Evolutionary conservation across 2,113 vertebrate genomes (phyloP), one percentile per base, ranked within the genome.

Genomic region (Glareola pratincola): DNA sequence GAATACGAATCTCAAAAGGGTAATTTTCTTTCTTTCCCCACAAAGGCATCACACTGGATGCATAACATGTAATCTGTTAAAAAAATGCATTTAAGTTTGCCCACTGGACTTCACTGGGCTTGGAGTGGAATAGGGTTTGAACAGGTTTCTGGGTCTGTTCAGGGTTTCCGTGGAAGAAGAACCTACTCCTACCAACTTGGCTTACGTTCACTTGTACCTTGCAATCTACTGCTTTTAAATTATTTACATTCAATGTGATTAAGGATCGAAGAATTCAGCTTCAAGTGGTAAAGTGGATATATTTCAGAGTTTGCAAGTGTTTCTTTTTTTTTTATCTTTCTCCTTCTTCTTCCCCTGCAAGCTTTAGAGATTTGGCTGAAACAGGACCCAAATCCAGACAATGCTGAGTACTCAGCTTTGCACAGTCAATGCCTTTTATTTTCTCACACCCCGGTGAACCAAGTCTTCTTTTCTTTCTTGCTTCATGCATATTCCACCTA

Each of bases 1-100:
- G 88, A 98, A 74, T 85, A 86, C 13, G 15, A 94, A 57, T 67
- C 79, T 76, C 74, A 95, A 74, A 95, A 94, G 12, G 96, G 92
- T 92, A 92, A 82, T 87, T 64, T 89, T 73, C 32, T 51, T 92
- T 88, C 37, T 89, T 91, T 84, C 20, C 9, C 13, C 17, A 0
- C 6, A 60, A 59, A 85, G 27, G 20, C 30, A 57, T 89, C 20
- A 19, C n/a, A 72, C 20, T 79, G 41, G 23, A 56, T 87, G 23
- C 14, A 59, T 56, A 76, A 51, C 9, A 79, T 37, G 24, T 29
- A 62, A 54, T 43, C 30, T 93, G 41, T 56, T 91, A 3, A 51
- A 68, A 92, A 94, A 85, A 19, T 51, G 22, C 39, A 51, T 51
- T 82, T 68, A 73, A 62, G 51, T 66, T 81, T 77, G 50, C 48